Percentiles rank a stretch among this genome's conserved stretches.
Evolutionary conservation across 2,888 invertebrate species (phyloP).

Genomic region (Pristionchus exspectatus): DNA sequence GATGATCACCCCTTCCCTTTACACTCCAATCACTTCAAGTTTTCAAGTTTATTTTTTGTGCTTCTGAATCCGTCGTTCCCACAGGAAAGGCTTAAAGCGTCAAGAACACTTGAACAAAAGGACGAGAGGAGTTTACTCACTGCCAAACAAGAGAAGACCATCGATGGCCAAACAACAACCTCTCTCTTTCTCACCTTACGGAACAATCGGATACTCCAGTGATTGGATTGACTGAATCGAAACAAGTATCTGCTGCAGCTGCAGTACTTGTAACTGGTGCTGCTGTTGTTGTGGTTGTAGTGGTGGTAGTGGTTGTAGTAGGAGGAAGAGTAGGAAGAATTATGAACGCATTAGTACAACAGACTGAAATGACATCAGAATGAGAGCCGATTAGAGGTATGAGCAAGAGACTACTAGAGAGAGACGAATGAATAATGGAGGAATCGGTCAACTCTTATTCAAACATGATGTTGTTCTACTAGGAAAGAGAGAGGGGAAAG

Average conservation of each 20-base stretch:
- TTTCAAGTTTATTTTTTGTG: slow-evolving; percentile 5
- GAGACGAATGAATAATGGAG: slow-evolving; percentile 8
- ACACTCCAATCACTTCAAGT: background rate
- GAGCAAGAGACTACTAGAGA: background rate
- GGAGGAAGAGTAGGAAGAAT: background rate
- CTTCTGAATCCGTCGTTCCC: background rate
- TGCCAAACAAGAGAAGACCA: slow-evolving; percentile 14
- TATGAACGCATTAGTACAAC: background rate
- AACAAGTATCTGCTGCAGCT: background rate
- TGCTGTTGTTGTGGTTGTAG: background rate
- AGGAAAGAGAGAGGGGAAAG: background rate
- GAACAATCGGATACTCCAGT: slow-evolving; percentile 26
- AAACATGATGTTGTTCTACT: slow-evolving; percentile 20
- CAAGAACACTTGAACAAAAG: slow-evolving; percentile 20
- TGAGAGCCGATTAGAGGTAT: background rate
- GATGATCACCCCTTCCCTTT: background rate
- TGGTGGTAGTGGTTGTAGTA: background rate
- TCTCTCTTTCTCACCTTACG: background rate
- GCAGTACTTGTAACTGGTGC: background rate
- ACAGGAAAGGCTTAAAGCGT: slow-evolving; percentile 11
- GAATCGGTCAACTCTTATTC: background rate
- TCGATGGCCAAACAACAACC: background rate
- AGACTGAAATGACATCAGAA: background rate
- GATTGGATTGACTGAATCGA: slow-evolving; percentile 23
- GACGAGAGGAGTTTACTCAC: background rate